Conservation (phyloP, 23 tunicate genomes). For the Oikopleura albicans region DNA sequence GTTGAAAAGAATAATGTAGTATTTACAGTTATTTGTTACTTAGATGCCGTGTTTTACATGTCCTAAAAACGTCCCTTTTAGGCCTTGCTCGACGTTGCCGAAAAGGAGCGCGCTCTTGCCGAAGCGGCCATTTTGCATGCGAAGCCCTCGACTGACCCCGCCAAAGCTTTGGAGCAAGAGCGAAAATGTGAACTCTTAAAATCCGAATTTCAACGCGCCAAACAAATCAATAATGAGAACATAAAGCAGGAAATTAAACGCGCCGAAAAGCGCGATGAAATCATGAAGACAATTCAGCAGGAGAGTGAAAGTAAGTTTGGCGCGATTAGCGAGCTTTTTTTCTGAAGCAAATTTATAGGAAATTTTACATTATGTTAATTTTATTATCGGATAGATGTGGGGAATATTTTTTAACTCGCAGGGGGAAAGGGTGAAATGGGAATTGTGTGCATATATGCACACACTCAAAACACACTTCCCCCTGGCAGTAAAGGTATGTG, state of each 20-base stretch:
- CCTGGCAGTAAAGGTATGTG: too few species aligned
- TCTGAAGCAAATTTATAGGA: too few species aligned
- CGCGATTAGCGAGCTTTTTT: background rate
- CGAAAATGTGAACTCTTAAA: background rate
- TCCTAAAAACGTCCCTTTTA: too few species aligned
- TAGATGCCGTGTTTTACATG: too few species aligned
- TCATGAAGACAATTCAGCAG: background rate
- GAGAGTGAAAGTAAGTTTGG: background rate
- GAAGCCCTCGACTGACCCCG: background rate
- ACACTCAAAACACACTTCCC: too few species aligned
- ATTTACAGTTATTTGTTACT: too few species aligned
- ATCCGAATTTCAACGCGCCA: background rate
- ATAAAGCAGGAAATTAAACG: background rate
- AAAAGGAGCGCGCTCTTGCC: background rate
- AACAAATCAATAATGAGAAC: background rate
- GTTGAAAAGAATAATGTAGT: too few species aligned
- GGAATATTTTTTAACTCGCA: too few species aligned
- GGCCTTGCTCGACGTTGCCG: background rate
- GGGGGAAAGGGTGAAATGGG: too few species aligned
- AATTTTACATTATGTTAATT: too few species aligned
- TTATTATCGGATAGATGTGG: too few species aligned
- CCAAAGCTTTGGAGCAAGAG: background rate
- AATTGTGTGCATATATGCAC: too few species aligned
- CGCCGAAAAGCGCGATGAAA: background rate
- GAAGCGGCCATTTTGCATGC: background rate